Evolutionary conservation across 2,113 vertebrate species (phyloP).

Genomic region (Bufo bufo): DNA sequence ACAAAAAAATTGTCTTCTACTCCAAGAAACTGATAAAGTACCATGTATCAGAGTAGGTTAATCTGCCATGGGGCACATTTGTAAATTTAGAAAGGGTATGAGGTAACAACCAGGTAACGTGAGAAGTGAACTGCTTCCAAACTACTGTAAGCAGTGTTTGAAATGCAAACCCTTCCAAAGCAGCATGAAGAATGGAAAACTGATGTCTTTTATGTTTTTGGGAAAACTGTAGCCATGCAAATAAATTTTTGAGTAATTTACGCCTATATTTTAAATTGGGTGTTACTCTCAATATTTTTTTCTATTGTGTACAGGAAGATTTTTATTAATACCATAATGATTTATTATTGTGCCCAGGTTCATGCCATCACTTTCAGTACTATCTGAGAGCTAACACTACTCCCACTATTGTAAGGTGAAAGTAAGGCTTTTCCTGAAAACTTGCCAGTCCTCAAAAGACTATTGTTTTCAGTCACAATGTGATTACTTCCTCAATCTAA

Average conservation of each 20-base stretch:
- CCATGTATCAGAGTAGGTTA: too few relatives aligned
- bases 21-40: too few relatives aligned
- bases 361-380: neutral
- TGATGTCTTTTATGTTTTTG: neutral
- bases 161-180: too few relatives aligned
- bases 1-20: neutral
- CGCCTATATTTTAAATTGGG: neutral
- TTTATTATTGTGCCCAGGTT: neutral
- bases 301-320: neutral
- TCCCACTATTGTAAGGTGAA: constrained; percentile 22
- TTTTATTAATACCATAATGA: neutral
- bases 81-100: too few relatives aligned
- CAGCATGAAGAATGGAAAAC: neutral
- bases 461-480: constrained; percentile 44
- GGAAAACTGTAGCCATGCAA: too few relatives aligned
- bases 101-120: too few relatives aligned
- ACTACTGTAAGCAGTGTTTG: too few relatives aligned
- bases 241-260: too few relatives aligned
- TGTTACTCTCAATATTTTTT: neutral
- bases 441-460: constrained; percentile 9
- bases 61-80: too few relatives aligned
- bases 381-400: neutral
- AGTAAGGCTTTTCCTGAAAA: constrained; percentile 1
- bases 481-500: constrained; percentile 22
- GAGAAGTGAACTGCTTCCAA: too few relatives aligned